phyloP scores from a whole-genome alignment of 2,888 invertebrate genomes.

The Scaptomyza cyrtandrae region DNA sequence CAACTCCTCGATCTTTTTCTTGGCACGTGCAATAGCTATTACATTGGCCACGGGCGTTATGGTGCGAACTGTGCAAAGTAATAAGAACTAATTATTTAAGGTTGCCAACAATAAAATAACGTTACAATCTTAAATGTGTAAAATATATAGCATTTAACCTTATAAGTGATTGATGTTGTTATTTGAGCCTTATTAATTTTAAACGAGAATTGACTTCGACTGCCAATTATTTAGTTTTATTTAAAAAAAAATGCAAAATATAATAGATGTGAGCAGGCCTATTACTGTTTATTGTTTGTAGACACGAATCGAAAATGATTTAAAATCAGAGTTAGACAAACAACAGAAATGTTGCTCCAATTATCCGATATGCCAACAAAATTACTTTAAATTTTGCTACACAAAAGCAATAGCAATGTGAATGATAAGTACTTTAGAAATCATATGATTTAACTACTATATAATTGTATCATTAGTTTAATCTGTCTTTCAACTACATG shows the following conservation, averaged over 20 bases:
- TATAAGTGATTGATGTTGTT: background rate
- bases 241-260: background rate
- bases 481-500: too few species aligned
- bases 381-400: background rate
- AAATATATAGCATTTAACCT: background rate
- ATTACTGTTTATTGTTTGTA: background rate
- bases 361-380: background rate
- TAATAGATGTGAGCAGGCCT: background rate
- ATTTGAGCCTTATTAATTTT: too few species aligned
- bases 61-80: conserved; percentile 84
- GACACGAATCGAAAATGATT: background rate
- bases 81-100: background rate
- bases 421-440: background rate
- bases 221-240: background rate
- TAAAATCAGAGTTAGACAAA: background rate
- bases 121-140: background rate
- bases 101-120: background rate
- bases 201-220: too few species aligned
- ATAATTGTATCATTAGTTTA: too few species aligned
- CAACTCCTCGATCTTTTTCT: conserved; percentile 87
- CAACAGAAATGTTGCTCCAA: background rate
- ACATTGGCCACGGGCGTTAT: conserved; percentile 93
- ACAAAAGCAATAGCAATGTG: background rate
- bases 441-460: too few species aligned
- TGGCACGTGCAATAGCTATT: conserved; percentile 89